phyloP scores from a whole-genome alignment of 2,888 invertebrate species.

The Andrena hattorfiana region DNA sequence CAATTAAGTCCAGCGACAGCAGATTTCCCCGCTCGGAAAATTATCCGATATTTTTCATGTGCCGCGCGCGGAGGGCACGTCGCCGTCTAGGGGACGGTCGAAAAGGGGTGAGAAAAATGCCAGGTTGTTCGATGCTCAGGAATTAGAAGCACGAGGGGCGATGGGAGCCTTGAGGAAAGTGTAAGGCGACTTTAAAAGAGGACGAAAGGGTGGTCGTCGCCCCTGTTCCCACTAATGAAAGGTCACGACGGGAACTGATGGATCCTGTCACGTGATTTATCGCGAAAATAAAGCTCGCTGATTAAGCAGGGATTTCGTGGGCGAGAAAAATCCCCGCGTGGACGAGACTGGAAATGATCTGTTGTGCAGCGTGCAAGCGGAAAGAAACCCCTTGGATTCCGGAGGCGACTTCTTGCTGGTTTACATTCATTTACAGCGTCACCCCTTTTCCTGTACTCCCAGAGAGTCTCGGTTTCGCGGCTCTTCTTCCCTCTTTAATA shows the following conservation, averaged over 20 bases:
- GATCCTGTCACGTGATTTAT: conserved; percentile 46
- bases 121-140: conserved; percentile 75
- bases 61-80: conserved; percentile 68
- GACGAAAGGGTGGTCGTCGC: conserved; percentile 47
- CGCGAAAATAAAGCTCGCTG: conserved; percentile 45
- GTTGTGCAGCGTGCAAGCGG: conserved; percentile 1
- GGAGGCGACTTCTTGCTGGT: conserved; percentile 19
- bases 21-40: conserved; percentile 83
- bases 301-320: conserved; percentile 40
- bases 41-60: conserved; percentile 84
- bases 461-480: conserved; percentile 16
- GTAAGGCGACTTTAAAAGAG: conserved; percentile 64
- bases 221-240: conserved; percentile 65
- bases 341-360: conserved; percentile 22
- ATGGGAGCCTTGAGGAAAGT: conserved; percentile 49
- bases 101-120: conserved; percentile 80
- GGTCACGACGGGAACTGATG: conserved; percentile 55
- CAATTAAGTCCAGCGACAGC: conserved; percentile 83
- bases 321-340: conserved; percentile 11
- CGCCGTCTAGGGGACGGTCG: conserved; percentile 57
- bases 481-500: conserved; percentile 66
- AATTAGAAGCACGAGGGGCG: conserved; percentile 75
- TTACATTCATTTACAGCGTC: conserved; percentile 48
- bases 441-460: conserved; percentile 28
- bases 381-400: background rate